These are phyloP conservation scores for Ardeotis arabs DNA, from an alignment of 2,113 vertebrate species.

Conservation along the genomic window DNA sequence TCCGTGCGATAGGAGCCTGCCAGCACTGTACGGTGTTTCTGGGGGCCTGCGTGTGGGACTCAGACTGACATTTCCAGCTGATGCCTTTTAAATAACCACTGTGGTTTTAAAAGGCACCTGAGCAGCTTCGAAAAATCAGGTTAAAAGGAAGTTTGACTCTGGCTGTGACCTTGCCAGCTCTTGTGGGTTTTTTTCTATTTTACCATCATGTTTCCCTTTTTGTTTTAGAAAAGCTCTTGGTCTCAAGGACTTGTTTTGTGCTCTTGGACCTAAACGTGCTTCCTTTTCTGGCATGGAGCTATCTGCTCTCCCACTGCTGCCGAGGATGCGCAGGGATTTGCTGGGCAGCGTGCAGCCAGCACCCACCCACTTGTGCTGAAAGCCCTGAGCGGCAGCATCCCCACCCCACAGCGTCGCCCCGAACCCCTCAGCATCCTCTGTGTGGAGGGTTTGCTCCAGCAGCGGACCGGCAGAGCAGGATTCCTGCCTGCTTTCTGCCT, in stretches of 20 bases:
- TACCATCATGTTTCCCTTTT: neutral
- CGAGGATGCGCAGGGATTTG: accelerated
- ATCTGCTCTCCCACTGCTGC: neutral
- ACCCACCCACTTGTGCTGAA: accelerated
- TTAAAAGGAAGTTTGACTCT: constrained; percentile 27
- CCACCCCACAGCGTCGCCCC: neutral
- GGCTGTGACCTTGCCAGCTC: neutral
- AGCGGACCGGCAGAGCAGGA: neutral
- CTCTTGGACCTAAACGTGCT: neutral
- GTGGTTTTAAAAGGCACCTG: constrained; percentile 27
- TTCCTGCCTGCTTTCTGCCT: constrained; percentile 3
- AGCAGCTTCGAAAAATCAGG: constrained; percentile 24
- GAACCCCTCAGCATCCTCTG: neutral
- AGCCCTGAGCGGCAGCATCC: neutral
- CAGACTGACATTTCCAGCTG: neutral
- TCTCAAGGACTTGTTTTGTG: neutral
- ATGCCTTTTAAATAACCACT: neutral
- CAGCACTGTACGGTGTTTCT: accelerated
- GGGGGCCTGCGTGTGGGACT: neutral
- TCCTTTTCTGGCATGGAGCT: neutral
- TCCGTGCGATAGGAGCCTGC: neutral
- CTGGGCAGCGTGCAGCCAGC: neutral
- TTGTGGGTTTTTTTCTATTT: neutral
- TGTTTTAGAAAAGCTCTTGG: neutral
- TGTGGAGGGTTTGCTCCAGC: accelerated